Percentiles rank a stretch among this genome's conserved stretches.
Evolutionary conservation across 2,797 vertebrate genomes (phyloP).

Genomic region (Hephaestus fuliginosus): DNA sequence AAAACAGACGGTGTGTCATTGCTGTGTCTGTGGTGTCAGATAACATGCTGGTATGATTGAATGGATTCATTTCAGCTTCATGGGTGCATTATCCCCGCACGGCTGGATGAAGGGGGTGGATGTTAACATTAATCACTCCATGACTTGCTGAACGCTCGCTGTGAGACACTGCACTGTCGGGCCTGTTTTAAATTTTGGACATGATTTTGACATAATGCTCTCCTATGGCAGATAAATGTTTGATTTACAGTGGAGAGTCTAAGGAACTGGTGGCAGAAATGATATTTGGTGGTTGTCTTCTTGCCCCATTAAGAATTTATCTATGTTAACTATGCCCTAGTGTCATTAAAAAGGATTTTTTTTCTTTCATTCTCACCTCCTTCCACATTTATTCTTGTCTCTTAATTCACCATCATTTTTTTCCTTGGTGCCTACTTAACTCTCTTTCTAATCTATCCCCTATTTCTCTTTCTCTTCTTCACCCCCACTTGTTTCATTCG

Average conservation of each 20-base stretch:
- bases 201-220: background rate
- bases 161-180: slow-evolving; percentile 7
- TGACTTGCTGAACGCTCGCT: slow-evolving; percentile 9
- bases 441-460: background rate
- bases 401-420: background rate
- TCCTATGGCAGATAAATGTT: background rate
- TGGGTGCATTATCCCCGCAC: slow-evolving; percentile 28
- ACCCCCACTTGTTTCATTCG: background rate
- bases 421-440: slow-evolving; percentile 6
- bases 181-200: slow-evolving; percentile 22
- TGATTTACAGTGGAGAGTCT: slow-evolving; percentile 10
- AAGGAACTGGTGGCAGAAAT: background rate
- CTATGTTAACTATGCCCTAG: background rate
- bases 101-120: slow-evolving; percentile 7
- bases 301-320: slow-evolving; percentile 2
- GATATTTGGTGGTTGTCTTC: background rate
- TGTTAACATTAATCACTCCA: slow-evolving; percentile 22
- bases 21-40: slow-evolving; percentile 44
- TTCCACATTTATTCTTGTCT: slow-evolving; percentile 5
- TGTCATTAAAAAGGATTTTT: slow-evolving; percentile 21
- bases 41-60: slow-evolving; percentile 42
- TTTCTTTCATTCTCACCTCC: slow-evolving; percentile 10
- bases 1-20: slow-evolving; percentile 56
- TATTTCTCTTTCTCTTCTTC: slow-evolving; percentile 16
- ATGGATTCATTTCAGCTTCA: slow-evolving; percentile 31